Evolutionary conservation across 1,140 invertebrate genomes (phyloP), one percentile per base, ranked within the genome.

Genomic region (Proctacanthus coquilletti): DNA sequence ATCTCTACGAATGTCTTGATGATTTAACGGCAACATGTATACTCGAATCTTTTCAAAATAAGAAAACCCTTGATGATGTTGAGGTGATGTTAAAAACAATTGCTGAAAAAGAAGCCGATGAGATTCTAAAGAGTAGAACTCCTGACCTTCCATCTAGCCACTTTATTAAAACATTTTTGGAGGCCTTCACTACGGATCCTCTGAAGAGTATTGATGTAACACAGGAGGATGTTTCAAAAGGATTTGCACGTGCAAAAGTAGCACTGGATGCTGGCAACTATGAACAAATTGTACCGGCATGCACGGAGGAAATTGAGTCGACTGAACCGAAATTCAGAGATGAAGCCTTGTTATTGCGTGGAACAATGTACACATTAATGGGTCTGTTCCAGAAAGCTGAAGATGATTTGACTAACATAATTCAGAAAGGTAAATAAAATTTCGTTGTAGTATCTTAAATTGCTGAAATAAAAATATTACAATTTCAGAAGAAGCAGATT

Each of bases 21-120:
- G 89, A 96, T 70, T 73, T 93, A 0, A 94, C 89, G 11, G 78
- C 84, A 33, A 82, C 86, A 14, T 94, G 87, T 62, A 80, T 94
- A 47, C 62, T 94, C 38, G 89, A 95, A 66, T 72, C 73, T 42
- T 97, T 93, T 62, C 68, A 75, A 46, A 87, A 88, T 54, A 75
- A 80, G 48, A 69, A 63, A 35, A 79, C 79, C 27, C 62, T 95
- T 11, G 56, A 75, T 30, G 77, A 79, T 56, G 88, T 88, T 13
- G 91, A 96, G 62, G 69, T 80, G 39, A 73, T 94, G 25, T 64
- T 95, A 1, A 91, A 89, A 58, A 63, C 72, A 48, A 63, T 82
- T 11, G 80, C 81, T 8, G 70, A 71, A 45, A 63, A 75, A 44
- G 75, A 82, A 53, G 81, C 80, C 1, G 64, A 74, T 30, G 73